These are phyloP conservation scores for Oriolus oriolus DNA, from an alignment of 2,113 vertebrate species.

Conservation along the genomic window DNA sequence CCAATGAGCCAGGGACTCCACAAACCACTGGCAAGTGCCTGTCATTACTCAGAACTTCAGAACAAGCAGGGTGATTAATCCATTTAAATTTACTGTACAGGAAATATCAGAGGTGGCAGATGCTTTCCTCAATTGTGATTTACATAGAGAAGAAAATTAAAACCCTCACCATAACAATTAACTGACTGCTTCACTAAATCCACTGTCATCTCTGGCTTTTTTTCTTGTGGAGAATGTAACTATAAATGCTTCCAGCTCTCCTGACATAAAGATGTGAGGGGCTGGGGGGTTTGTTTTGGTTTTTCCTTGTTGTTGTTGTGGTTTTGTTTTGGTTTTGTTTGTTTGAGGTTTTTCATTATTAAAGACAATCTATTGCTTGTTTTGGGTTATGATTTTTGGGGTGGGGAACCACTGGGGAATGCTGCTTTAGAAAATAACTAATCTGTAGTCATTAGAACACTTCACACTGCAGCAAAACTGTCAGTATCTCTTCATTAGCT, in stretches of 20 bases:
- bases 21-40: constrained; percentile 31
- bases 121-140: constrained; percentile 64
- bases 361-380: constrained; percentile 26
- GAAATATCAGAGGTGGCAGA: constrained; percentile 63
- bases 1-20: constrained; percentile 46
- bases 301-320: neutral
- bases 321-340: neutral
- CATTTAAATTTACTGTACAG: constrained; percentile 63
- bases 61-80: constrained; percentile 65
- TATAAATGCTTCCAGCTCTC: neutral
- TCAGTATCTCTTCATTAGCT: constrained; percentile 77
- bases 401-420: constrained; percentile 69
- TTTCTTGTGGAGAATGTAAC: neutral
- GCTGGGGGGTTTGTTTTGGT: neutral
- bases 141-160: constrained; percentile 67
- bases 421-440: constrained; percentile 74
- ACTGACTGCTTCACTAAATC: constrained; percentile 56
- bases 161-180: constrained; percentile 67
- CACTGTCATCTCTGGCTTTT: neutral
- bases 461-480: constrained; percentile 65
- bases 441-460: constrained; percentile 75
- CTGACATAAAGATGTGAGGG: neutral
- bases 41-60: constrained; percentile 41
- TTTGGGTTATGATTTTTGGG: constrained; percentile 35
- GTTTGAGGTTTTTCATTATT: constrained; percentile 48